These are phyloP conservation scores for Ammodytes dubius DNA, from an alignment of 2,113 vertebrate genomes.

Conservation along the genomic window DNA sequence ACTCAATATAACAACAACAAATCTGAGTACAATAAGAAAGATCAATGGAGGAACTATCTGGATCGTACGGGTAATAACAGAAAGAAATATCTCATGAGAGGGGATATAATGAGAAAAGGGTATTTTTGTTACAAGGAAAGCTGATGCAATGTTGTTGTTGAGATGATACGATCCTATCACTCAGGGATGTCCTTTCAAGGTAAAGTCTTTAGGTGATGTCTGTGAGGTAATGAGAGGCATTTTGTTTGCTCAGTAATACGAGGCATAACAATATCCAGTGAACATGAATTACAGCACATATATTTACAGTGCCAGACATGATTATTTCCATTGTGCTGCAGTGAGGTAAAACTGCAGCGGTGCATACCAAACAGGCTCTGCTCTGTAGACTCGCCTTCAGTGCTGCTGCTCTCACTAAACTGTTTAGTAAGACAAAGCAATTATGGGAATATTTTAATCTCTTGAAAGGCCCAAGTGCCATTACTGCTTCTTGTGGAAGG, in stretches of 20 bases:
- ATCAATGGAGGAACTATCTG: conserved; percentile 50
- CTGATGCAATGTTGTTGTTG: conserved; percentile 30
- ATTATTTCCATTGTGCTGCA: conserved; percentile 38
- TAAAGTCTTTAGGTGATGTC: conserved; percentile 48
- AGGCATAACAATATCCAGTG: conserved; percentile 36
- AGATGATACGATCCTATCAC: conserved; percentile 30
- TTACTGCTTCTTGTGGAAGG: not conserved
- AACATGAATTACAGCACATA: conserved; percentile 45
- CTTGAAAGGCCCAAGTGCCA: conserved; percentile 7
- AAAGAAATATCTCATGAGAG: conserved; percentile 40
- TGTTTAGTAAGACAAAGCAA: conserved; percentile 48
- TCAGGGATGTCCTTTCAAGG: conserved; percentile 20
- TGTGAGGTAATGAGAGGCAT: conserved; percentile 44
- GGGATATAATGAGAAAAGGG: conserved; percentile 22
- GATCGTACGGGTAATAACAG: conserved; percentile 33
- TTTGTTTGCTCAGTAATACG: conserved; percentile 51
- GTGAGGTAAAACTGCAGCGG: not conserved
- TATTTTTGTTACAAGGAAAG: conserved; percentile 41
- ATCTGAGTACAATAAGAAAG: conserved; percentile 45
- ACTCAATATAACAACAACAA: conserved; percentile 46
- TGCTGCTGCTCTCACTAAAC: not conserved
- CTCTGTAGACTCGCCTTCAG: conserved; percentile 11
- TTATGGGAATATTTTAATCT: conserved; percentile 29
- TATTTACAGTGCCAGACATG: conserved; percentile 34
- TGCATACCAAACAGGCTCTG: conserved; percentile 41